Conservation (phyloP, 1,140 invertebrate species). For the Megathymus violae region DNA sequence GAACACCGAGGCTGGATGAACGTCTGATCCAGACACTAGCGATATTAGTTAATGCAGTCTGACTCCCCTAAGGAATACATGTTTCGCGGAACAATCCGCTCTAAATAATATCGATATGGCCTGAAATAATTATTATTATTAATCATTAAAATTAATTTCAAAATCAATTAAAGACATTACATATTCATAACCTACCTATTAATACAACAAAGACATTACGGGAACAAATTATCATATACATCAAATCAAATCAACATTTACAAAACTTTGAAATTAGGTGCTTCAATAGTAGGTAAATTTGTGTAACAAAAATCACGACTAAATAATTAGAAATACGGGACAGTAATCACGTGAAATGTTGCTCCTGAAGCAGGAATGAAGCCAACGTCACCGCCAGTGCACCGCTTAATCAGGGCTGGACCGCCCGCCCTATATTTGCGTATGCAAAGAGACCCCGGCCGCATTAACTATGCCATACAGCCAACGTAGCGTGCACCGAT, state of each 20-base stretch:
- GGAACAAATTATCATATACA: no score
- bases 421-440: slow-evolving; percentile 82
- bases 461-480: slow-evolving; percentile 84
- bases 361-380: slow-evolving; percentile 71
- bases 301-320: slow-evolving; percentile 22
- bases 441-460: slow-evolving; percentile 83
- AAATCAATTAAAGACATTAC: no score
- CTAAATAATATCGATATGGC: slow-evolving; percentile 10
- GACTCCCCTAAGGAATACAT: slow-evolving; percentile 20
- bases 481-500: slow-evolving; percentile 82
- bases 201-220: no score
- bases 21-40: slow-evolving; percentile 41
- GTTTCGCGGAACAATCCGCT: slow-evolving; percentile 9
- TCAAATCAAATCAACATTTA: no score
- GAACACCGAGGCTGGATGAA: slow-evolving; percentile 44
- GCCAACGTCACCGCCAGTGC: slow-evolving; percentile 65
- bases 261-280: slow-evolving; percentile 6
- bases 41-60: slow-evolving; percentile 56
- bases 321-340: slow-evolving; percentile 46
- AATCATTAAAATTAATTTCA: no score
- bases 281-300: neutral
- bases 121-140: no score
- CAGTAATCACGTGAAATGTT: slow-evolving; percentile 69
- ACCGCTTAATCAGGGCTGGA: slow-evolving; percentile 80
- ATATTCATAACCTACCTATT: no score